Conservation (phyloP, 2,888 invertebrate species). For the Drosophila nr. perissopoda region DNA sequence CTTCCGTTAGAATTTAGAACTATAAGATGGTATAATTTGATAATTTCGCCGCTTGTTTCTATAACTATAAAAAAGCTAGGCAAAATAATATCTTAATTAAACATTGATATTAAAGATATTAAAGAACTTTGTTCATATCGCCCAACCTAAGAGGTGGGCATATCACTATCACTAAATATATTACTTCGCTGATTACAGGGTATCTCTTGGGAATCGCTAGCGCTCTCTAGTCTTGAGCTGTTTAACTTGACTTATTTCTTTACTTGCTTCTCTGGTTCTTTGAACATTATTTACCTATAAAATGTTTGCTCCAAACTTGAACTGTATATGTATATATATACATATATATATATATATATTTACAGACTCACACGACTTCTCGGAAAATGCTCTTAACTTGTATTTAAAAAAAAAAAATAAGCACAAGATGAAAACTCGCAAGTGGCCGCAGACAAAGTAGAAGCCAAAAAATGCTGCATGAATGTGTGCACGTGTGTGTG, state of each 20-base stretch:
- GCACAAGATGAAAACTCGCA: slow-evolving; percentile 12
- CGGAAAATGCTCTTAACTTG: slow-evolving; percentile 51
- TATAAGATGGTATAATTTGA: rapidly evolving
- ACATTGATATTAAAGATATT: background rate
- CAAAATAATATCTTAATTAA: background rate
- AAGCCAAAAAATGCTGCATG: background rate
- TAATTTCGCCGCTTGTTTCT: background rate
- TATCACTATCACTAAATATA: background rate
- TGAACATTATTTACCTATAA: slow-evolving; percentile 64
- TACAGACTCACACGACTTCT: slow-evolving; percentile 8
- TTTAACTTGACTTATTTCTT: background rate
- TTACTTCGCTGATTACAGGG: background rate
- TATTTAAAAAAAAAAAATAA: slow-evolving; percentile 48
- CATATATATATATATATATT: background rate
- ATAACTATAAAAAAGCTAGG: background rate
- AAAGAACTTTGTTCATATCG: background rate
- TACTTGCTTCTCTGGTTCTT: slow-evolving; percentile 1
- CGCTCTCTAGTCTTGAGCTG: background rate
- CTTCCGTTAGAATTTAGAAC: rapidly evolving
- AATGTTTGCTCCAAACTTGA: slow-evolving; percentile 47
- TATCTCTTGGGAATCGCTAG: background rate
- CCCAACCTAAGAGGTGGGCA: background rate
- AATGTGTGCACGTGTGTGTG: slow-evolving; percentile 1
- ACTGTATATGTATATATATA: slow-evolving; percentile 1
- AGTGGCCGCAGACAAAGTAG: slow-evolving; percentile 14